Evolutionary conservation across 2,888 invertebrate species (phyloP).

Genomic region (Malachius bipustulatus): DNA sequence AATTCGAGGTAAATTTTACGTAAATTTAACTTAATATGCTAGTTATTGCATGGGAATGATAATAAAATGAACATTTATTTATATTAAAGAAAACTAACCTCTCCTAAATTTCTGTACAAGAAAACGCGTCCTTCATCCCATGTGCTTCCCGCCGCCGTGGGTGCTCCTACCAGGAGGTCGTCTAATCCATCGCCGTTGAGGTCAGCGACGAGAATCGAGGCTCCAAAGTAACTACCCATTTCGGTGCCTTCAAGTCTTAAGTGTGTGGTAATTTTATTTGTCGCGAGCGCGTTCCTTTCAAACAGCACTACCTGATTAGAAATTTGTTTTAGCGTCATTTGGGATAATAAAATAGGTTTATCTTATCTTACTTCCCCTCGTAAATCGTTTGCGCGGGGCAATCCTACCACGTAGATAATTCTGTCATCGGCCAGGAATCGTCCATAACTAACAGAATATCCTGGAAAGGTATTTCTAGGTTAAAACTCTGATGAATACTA

Average conservation of each 20-base stretch:
- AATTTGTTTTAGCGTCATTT: too few relatives aligned
- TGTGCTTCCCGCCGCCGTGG: slow-evolving; percentile 36
- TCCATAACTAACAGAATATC: not conserved
- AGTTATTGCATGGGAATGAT: not conserved
- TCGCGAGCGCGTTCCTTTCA: not conserved
- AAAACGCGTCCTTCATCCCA: slow-evolving; percentile 52
- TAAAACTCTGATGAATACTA: too few relatives aligned
- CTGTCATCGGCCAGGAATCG: not conserved
- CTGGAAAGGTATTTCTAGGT: slow-evolving; percentile 1
- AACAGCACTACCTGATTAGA: not conserved
- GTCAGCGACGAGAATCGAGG: slow-evolving; percentile 44
- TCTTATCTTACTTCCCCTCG: too few relatives aligned
- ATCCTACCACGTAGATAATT: too few relatives aligned
- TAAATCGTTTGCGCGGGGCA: not conserved
- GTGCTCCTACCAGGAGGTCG: slow-evolving; percentile 54
- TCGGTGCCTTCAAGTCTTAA: slow-evolving; percentile 36
- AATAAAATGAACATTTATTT: not conserved
- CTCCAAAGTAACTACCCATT: slow-evolving; percentile 53
- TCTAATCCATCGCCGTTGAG: slow-evolving; percentile 46
- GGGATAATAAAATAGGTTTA: too few relatives aligned
- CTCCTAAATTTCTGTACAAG: slow-evolving; percentile 38
- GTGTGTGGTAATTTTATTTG: not conserved
- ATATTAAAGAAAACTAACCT: slow-evolving; percentile 25
- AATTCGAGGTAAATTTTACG: too few relatives aligned
- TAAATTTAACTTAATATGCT: too few relatives aligned